phyloP scores from a whole-genome alignment of 2,797 vertebrate species.

The Denticeps clupeoides region DNA sequence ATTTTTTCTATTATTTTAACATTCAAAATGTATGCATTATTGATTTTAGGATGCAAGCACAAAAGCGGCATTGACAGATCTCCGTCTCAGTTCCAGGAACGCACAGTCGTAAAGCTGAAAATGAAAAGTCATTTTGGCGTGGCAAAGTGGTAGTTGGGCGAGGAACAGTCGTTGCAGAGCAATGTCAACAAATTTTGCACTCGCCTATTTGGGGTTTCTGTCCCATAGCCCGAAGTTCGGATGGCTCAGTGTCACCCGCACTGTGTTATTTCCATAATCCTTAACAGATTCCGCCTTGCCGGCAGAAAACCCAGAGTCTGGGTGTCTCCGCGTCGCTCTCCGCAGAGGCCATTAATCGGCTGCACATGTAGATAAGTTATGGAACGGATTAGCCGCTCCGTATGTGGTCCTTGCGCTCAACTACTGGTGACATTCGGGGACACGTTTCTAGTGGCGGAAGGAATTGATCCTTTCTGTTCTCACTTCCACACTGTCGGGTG shows the following conservation, averaged over 20 bases:
- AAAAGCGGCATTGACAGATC: too few species aligned
- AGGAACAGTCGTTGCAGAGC: slow-evolving; percentile 14
- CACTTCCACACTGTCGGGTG: slow-evolving; percentile 38
- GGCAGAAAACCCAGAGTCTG: slow-evolving; percentile 58
- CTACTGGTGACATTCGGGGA: slow-evolving; percentile 49
- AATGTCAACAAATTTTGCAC: slow-evolving; percentile 34
- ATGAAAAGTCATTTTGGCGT: background rate
- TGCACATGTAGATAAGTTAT: slow-evolving; percentile 63
- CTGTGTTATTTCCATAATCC: slow-evolving; percentile 65
- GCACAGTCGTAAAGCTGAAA: background rate
- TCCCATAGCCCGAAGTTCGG: slow-evolving; percentile 41
- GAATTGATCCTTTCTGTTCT: slow-evolving; percentile 52
- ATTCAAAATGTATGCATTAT: too few species aligned
- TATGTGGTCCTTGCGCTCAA: slow-evolving; percentile 57
- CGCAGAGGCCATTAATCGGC: slow-evolving; percentile 61
- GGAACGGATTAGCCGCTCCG: slow-evolving; percentile 60
- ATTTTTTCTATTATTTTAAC: too few species aligned
- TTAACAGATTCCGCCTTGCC: slow-evolving; percentile 66
- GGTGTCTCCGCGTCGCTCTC: slow-evolving; percentile 52
- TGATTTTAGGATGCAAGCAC: too few species aligned
- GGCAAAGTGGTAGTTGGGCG: slow-evolving; percentile 6
- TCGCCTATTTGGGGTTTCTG: slow-evolving; percentile 33
- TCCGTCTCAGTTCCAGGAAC: background rate
- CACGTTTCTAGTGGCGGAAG: slow-evolving; percentile 42
- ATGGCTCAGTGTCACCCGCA: slow-evolving; percentile 55